Evolutionary conservation across 2,888 invertebrate genomes (phyloP).

Genomic region (Xylota segnis): DNA sequence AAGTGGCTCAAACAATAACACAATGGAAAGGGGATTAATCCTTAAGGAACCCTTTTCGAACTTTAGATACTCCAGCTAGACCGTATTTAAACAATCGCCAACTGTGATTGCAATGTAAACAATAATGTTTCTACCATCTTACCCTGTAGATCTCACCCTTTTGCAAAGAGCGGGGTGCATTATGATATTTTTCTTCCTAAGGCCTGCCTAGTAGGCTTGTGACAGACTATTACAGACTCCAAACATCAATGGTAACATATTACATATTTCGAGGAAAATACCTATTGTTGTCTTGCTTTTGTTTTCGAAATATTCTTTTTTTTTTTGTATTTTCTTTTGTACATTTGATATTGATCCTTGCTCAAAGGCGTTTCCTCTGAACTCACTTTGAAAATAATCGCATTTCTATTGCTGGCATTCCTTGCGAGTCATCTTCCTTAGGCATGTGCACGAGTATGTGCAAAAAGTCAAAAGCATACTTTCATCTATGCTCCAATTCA

Average conservation of each 20-base stretch:
- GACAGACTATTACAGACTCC: too few species aligned
- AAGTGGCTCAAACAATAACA: too few species aligned
- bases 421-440: conserved; percentile 49
- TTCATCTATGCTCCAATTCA: conserved; percentile 69
- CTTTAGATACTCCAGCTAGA: too few species aligned
- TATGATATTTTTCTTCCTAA: too few species aligned
- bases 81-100: too few species aligned
- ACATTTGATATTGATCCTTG: conserved; percentile 27
- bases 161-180: too few species aligned
- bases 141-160: too few species aligned
- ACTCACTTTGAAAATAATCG: conserved; percentile 63
- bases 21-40: too few species aligned
- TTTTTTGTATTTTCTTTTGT: background rate
- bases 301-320: background rate
- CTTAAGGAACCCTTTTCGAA: too few species aligned
- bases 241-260: background rate
- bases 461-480: conserved; percentile 58
- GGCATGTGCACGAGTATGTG: conserved; percentile 22
- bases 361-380: conserved; percentile 48
- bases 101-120: too few species aligned
- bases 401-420: conserved; percentile 67
- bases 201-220: too few species aligned
- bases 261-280: background rate
- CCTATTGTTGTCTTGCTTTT: background rate
- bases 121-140: too few species aligned